phyloP scores from a whole-genome alignment of 92 coral and sea anemone species.

The Epizoanthus rinbou region DNA sequence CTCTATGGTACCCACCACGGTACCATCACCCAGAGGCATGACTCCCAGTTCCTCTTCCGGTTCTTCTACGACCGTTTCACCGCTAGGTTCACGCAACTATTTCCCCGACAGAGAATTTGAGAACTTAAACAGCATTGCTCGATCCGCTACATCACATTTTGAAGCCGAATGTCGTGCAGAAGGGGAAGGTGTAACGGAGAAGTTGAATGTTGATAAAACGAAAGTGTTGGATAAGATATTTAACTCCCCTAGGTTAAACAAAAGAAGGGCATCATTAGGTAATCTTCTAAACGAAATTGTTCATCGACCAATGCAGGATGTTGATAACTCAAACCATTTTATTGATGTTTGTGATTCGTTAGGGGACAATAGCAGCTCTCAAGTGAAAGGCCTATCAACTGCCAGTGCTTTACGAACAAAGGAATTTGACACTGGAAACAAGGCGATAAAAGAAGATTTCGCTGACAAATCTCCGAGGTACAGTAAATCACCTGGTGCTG shows the following conservation, averaged over 20 bases:
- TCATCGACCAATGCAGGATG: neutral
- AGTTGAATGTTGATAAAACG: neutral
- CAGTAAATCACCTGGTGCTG: neutral
- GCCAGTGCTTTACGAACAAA: neutral
- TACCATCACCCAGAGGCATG: neutral
- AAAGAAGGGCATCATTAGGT: neutral
- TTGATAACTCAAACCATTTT: neutral
- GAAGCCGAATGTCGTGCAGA: no score
- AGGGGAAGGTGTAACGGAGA: no score
- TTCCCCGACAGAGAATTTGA: no score
- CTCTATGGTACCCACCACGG: neutral
- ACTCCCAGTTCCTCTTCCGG: neutral
- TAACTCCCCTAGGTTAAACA: neutral
- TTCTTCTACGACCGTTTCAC: neutral
- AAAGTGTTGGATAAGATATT: slow-evolving; percentile 8
- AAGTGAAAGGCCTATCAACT: neutral
- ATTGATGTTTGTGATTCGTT: neutral
- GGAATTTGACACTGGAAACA: neutral
- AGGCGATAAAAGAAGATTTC: neutral
- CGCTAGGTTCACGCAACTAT: no score
- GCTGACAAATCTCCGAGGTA: neutral
- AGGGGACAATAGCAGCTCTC: neutral
- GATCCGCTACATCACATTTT: no score
- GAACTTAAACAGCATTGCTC: no score
- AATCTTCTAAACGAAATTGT: neutral